These are phyloP conservation scores for Zele albiditarsus DNA, from an alignment of 2,888 invertebrate genomes.

Conservation along the genomic window DNA sequence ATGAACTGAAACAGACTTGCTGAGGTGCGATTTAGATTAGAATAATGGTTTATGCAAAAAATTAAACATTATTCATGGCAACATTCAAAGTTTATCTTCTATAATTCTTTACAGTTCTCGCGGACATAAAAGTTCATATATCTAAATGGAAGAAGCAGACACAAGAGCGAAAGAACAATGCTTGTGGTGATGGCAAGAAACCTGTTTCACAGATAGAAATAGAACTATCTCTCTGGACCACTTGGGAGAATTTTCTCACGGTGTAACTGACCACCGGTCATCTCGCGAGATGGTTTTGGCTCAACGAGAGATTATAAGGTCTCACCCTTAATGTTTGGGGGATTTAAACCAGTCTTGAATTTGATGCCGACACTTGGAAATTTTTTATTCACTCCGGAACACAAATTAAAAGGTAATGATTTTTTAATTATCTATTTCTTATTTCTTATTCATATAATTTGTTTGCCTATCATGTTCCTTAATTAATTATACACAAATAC, in stretches of 20 bases:
- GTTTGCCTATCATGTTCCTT: background rate
- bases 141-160: background rate
- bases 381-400: background rate
- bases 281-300: slow-evolving; percentile 58
- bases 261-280: slow-evolving; percentile 64
- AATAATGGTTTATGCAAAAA: background rate
- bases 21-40: slow-evolving; percentile 1
- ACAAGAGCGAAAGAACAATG: background rate
- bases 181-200: slow-evolving; percentile 44
- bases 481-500: background rate
- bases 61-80: background rate
- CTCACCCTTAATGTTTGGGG: slow-evolving; percentile 17
- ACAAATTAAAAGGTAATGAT: background rate
- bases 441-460: background rate
- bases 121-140: background rate
- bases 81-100: background rate
- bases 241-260: slow-evolving; percentile 63
- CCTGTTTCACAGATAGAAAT: slow-evolving; percentile 53
- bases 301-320: slow-evolving; percentile 35
- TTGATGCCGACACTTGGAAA: background rate
- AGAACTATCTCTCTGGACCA: slow-evolving; percentile 59
- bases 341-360: slow-evolving; percentile 45
- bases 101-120: background rate
- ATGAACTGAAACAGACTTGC: slow-evolving; percentile 35
- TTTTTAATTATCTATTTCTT: background rate